Evolutionary conservation across 2,797 vertebrate genomes (phyloP).

Genomic region (Phylloscopus collybita): DNA sequence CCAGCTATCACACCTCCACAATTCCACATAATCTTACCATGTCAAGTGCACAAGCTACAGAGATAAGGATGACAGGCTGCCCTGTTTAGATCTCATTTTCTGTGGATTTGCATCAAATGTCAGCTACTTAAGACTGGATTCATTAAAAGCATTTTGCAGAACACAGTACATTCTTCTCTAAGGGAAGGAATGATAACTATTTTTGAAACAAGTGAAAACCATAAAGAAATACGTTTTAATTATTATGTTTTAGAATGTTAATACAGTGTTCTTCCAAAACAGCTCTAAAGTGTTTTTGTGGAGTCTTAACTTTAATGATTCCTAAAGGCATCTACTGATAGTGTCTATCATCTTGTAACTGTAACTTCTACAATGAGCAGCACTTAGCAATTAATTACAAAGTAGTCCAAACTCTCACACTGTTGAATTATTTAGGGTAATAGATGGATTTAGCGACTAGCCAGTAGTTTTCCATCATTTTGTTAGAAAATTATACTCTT

Average conservation of each 20-base stretch:
- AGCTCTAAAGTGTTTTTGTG: neutral
- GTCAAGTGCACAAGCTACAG: neutral
- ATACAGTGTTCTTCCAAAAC: neutral
- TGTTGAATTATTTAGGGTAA: neutral
- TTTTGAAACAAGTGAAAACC: neutral
- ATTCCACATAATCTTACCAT: slow-evolving; percentile 36
- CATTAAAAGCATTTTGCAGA: neutral
- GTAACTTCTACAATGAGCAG: neutral
- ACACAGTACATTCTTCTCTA: neutral
- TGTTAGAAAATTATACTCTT: neutral
- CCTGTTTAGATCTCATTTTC: slow-evolving; percentile 37
- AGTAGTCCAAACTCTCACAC: neutral
- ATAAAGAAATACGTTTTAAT: neutral
- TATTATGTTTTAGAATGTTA: neutral
- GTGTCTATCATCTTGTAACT: neutral
- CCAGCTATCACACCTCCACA: slow-evolving; percentile 38
- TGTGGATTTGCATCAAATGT: slow-evolving; percentile 43
- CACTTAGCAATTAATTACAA: neutral
- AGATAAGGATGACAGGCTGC: slow-evolving; percentile 29
- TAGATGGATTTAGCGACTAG: neutral
- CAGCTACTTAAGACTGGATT: slow-evolving; percentile 31
- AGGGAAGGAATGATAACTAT: neutral
- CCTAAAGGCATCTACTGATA: neutral
- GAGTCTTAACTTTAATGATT: neutral
- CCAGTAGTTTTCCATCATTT: neutral